Evolutionary conservation across 2,113 vertebrate species (phyloP).

Genomic region (Globicephala melas): DNA sequence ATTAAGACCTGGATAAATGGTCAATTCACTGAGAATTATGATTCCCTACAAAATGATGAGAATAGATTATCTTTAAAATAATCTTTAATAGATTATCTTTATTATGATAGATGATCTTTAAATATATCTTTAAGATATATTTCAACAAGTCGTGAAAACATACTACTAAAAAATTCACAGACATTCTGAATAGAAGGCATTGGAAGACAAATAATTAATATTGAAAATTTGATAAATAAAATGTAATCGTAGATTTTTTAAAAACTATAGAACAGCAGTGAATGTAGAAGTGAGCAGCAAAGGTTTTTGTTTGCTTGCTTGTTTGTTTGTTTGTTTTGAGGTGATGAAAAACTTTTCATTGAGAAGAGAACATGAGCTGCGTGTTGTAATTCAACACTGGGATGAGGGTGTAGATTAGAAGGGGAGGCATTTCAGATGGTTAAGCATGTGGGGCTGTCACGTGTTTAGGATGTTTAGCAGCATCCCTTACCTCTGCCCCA

Average conservation of each 20-base stretch:
- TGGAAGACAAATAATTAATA: background rate
- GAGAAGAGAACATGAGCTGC: background rate
- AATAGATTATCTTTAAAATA: background rate
- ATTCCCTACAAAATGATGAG: background rate
- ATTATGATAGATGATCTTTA: background rate
- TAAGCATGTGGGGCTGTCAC: background rate
- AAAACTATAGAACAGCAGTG: background rate
- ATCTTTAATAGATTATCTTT: background rate
- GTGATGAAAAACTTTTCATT: background rate
- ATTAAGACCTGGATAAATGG: background rate
- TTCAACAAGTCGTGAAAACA: background rate
- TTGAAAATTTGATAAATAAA: background rate
- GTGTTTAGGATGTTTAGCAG: background rate
- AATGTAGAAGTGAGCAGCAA: background rate
- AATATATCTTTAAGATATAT: background rate
- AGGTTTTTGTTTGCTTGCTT: background rate
- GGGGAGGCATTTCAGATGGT: too few relatives aligned
- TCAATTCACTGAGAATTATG: background rate
- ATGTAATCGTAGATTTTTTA: background rate
- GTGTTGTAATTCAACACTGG: background rate
- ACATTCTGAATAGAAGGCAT: background rate
- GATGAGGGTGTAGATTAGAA: background rate
- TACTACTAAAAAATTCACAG: background rate
- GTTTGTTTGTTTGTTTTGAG: background rate
- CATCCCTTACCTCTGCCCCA: background rate